Conservation (phyloP, 2,888 invertebrate genomes). For the Amorpha juglandis region DNA sequence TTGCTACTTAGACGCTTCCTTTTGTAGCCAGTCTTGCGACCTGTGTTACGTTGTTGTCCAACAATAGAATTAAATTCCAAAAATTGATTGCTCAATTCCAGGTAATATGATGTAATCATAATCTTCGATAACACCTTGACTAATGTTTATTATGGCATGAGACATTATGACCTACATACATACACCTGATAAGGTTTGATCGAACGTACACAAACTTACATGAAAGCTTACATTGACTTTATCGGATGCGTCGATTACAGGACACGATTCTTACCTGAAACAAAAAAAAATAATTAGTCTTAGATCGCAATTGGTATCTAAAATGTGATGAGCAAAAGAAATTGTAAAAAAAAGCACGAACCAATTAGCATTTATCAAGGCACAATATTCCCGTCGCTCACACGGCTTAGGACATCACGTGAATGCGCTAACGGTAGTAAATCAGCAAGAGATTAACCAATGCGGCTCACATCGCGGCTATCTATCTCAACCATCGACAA, state of each 20-base stretch:
- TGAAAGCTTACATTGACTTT: background rate
- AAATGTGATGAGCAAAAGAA: background rate
- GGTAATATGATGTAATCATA: background rate
- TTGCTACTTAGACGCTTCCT: too few species aligned
- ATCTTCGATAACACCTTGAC: background rate
- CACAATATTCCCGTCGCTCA: conserved; percentile 14
- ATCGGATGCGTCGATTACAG: background rate
- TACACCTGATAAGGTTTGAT: background rate
- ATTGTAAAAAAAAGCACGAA: conserved; percentile 10
- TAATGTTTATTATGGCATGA: background rate
- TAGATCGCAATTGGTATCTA: background rate
- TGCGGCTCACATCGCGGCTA: conserved; percentile 23
- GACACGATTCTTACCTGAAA: conserved; percentile 15
- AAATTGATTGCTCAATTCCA: background rate
- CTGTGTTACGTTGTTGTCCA: too few species aligned
- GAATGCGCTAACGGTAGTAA: conserved; percentile 17
- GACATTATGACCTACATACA: background rate
- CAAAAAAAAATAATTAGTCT: background rate
- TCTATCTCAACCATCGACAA: conserved; percentile 22
- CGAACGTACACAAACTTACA: background rate
- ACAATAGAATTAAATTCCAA: too few species aligned
- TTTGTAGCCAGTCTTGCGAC: too few species aligned
- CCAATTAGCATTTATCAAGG: conserved; percentile 18
- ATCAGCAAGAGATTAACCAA: conserved; percentile 24
- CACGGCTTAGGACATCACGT: conserved; percentile 9